Percentiles rank a stretch among this genome's conserved stretches.
Evolutionary conservation across 2,888 invertebrate genomes (phyloP).

Genomic region (Drosophila kanekoi): DNA sequence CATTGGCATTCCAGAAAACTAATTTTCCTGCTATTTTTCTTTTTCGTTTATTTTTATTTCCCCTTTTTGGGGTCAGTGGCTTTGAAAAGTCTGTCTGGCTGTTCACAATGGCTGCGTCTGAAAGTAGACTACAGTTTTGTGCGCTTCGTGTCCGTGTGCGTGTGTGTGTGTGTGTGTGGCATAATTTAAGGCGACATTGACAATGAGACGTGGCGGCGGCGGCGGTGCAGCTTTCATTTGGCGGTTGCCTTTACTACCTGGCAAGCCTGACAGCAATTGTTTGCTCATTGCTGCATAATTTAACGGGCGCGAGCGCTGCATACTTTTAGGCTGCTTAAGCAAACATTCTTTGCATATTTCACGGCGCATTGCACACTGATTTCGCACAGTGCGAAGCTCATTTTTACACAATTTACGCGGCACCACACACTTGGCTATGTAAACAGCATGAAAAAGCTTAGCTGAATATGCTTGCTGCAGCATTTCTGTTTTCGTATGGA

Average conservation of each 20-base stretch:
- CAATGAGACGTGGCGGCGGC: slow-evolving; percentile 61
- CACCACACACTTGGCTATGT: not conserved
- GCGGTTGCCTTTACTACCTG: slow-evolving; percentile 30
- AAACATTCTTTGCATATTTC: slow-evolving; percentile 78
- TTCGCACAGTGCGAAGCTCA: slow-evolving; percentile 40
- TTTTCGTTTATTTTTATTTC: slow-evolving; percentile 1
- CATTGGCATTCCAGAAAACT: no score
- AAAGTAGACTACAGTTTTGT: slow-evolving; percentile 63
- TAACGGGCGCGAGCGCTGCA: slow-evolving; percentile 53
- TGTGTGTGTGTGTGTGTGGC: slow-evolving; percentile 43
- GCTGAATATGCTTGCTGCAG: not conserved
- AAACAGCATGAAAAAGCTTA: no score
- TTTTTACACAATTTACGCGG: slow-evolving; percentile 20
- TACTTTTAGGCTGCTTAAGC: slow-evolving; percentile 68
- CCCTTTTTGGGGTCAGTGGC: slow-evolving; percentile 78
- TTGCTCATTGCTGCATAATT: slow-evolving; percentile 78
- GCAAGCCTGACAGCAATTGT: slow-evolving; percentile 70
- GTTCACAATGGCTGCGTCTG: slow-evolving; percentile 59
- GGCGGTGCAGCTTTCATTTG: slow-evolving; percentile 24
- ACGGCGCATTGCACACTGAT: slow-evolving; percentile 73
- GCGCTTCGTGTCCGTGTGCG: not conserved
- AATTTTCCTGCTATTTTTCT: not conserved
- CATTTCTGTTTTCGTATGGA: no score
- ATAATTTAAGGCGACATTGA: slow-evolving; percentile 80
- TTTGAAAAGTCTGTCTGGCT: slow-evolving; percentile 71